Conservation (phyloP, 2,888 invertebrate species). For the Macaria liturata region DNA sequence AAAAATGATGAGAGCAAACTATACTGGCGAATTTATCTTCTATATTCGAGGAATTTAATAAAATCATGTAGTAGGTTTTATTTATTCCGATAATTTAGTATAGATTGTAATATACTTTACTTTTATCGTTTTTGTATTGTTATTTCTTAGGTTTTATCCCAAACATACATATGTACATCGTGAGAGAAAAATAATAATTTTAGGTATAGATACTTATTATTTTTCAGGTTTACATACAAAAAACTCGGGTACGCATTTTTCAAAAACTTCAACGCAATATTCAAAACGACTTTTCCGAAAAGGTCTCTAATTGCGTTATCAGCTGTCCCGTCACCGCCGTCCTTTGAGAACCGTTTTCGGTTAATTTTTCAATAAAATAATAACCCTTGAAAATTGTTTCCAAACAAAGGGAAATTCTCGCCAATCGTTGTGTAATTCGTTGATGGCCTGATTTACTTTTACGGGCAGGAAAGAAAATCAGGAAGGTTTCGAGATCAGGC, state of each 20-base stretch:
- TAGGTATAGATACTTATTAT: too few species aligned
- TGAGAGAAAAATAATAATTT: too few species aligned
- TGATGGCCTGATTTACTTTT: slow-evolving; percentile 19
- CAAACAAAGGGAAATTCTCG: slow-evolving; percentile 17
- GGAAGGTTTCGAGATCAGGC: slow-evolving; percentile 9
- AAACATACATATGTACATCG: too few species aligned
- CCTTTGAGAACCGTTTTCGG: slow-evolving; percentile 13
- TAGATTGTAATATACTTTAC: too few species aligned
- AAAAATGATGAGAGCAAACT: slow-evolving; percentile 24
- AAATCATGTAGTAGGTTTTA: neutral
- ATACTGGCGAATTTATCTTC: slow-evolving; percentile 6
- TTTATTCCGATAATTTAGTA: too few species aligned
- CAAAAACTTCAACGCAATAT: neutral
- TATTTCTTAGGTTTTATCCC: too few species aligned
- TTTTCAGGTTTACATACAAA: too few species aligned
- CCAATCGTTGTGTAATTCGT: slow-evolving; percentile 20
- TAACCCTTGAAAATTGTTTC: slow-evolving; percentile 20
- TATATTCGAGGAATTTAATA: slow-evolving; percentile 10
- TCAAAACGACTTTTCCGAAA: slow-evolving; percentile 8
- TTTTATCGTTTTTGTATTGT: too few species aligned
- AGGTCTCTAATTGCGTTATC: slow-evolving; percentile 22
- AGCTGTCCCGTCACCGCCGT: slow-evolving; percentile 5
- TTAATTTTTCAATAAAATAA: slow-evolving; percentile 27
- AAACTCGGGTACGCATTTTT: neutral
- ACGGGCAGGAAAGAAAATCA: slow-evolving; percentile 13